These are phyloP conservation scores for Stenodema calcarata DNA, from an alignment of 2,888 invertebrate genomes.

Conservation along the genomic window DNA sequence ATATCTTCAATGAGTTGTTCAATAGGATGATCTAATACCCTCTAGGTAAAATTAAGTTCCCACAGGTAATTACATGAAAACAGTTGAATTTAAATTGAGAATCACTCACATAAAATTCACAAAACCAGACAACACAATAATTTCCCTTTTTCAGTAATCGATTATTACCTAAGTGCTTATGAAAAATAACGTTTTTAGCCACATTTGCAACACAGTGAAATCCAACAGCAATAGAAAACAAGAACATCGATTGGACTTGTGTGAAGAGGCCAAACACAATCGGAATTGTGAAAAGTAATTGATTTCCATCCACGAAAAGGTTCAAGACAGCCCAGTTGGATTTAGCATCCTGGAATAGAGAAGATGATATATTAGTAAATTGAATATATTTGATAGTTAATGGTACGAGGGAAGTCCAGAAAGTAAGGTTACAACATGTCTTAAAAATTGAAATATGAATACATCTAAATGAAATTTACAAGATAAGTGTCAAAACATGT, in stretches of 20 bases:
- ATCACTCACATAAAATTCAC: no score
- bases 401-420: no score
- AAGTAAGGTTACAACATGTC: no score
- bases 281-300: conserved; percentile 67
- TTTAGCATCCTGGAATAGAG: conserved; percentile 60
- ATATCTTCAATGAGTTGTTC: no score
- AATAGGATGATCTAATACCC: no score
- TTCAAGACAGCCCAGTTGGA: conserved; percentile 67
- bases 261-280: conserved; percentile 66
- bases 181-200: background rate
- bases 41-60: no score
- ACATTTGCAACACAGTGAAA: conserved; percentile 55
- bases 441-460: no score
- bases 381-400: conserved; percentile 49
- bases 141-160: background rate
- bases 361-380: background rate
- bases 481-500: no score
- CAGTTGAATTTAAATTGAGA: no score
- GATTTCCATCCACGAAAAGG: conserved; percentile 67
- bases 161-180: background rate
- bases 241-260: conserved; percentile 73
- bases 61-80: no score
- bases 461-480: no score
- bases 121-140: background rate
- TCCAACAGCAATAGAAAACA: conserved; percentile 62